phyloP scores from a whole-genome alignment of 2,797 vertebrate genomes.

The Parambassis ranga region DNA sequence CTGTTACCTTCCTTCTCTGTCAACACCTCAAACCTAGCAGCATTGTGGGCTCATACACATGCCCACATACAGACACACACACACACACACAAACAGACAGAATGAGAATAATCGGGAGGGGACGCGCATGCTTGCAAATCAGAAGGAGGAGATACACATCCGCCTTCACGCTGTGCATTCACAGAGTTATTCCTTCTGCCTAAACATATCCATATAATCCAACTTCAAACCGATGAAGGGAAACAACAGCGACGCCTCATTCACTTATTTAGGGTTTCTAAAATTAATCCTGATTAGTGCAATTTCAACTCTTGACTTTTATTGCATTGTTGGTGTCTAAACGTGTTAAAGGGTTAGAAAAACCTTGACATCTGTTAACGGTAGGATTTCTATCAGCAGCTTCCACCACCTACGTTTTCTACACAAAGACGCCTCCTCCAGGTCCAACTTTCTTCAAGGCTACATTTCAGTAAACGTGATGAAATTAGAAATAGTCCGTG shows the following conservation, averaged over 20 bases:
- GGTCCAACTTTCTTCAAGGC: slow-evolving; percentile 11
- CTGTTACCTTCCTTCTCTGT: slow-evolving; percentile 69
- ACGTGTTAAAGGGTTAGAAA: background rate
- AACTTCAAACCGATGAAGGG: background rate
- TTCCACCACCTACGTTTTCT: background rate
- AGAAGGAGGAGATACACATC: slow-evolving; percentile 22
- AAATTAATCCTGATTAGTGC: background rate
- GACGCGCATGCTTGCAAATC: slow-evolving; percentile 52
- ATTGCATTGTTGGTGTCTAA: background rate
- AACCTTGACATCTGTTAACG: background rate
- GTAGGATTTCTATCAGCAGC: background rate
- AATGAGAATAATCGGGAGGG: slow-evolving; percentile 5
- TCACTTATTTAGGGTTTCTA: too few relatives aligned
- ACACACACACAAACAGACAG: slow-evolving; percentile 12
- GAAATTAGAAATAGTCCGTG: background rate
- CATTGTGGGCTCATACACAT: slow-evolving; percentile 25
- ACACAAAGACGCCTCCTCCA: background rate
- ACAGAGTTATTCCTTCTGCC: background rate
- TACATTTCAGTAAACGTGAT: too few relatives aligned
- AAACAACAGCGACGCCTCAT: too few relatives aligned
- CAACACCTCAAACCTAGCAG: slow-evolving; percentile 44
- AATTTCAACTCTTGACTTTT: background rate
- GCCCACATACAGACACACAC: background rate
- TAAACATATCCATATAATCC: background rate
- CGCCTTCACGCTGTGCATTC: background rate